These are phyloP conservation scores for Lytechinus pictus DNA, from an alignment of 35 echinoderm and acorn worm genomes.

Conservation along the genomic window DNA sequence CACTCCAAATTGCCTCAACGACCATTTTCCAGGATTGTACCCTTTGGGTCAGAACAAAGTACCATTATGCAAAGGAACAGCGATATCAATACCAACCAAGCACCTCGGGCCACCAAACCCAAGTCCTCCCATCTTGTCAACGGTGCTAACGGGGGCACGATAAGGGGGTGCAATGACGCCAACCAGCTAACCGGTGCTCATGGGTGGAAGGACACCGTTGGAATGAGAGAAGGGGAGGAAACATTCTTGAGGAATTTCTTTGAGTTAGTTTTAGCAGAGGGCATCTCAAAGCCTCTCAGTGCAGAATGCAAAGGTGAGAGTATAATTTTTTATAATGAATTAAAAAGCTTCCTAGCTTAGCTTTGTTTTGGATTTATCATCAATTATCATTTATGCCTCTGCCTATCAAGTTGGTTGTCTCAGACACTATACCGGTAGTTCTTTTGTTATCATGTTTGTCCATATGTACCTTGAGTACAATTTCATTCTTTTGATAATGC, in stretches of 20 bases:
- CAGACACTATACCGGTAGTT: too few relatives aligned
- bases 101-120: not conserved
- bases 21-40: not conserved
- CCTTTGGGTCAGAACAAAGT: not conserved
- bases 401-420: too few relatives aligned
- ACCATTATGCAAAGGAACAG: constrained; percentile 5
- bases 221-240: constrained; percentile 36
- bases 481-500: too few relatives aligned
- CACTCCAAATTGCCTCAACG: not conserved
- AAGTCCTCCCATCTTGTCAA: not conserved
- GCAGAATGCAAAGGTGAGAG: constrained; percentile 61
- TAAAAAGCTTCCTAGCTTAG: too few relatives aligned
- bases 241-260: constrained; percentile 56
- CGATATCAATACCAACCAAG: not conserved
- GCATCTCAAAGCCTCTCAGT: constrained; percentile 44
- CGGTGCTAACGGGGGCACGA: not conserved
- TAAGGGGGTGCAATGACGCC: not conserved
- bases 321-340: not conserved
- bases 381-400: too few relatives aligned
- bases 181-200: not conserved
- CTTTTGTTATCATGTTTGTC: too few relatives aligned
- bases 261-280: constrained; percentile 49
- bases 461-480: too few relatives aligned
- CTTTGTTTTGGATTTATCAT: too few relatives aligned
- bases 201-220: not conserved